phyloP scores from a whole-genome alignment of 2,113 vertebrate genomes.

The Cromileptes altivelis region DNA sequence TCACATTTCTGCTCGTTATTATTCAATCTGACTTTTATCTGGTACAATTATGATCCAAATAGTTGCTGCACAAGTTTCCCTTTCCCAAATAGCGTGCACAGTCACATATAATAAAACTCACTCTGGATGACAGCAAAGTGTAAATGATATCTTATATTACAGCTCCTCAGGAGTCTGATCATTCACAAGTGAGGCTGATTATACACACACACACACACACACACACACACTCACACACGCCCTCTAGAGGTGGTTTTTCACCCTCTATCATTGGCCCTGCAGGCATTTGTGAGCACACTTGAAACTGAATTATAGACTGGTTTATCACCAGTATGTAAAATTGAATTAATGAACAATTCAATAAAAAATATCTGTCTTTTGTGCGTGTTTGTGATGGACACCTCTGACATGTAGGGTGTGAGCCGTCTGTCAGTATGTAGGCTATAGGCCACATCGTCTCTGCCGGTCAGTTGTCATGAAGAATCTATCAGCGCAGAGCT shows the following conservation, averaged over 20 bases:
- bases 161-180: not conserved
- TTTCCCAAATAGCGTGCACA: too few species aligned
- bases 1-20: not conserved
- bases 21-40: not conserved
- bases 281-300: not conserved
- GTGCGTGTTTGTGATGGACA: not conserved
- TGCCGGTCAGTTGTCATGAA: constrained; percentile 70
- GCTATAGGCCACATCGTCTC: constrained; percentile 46
- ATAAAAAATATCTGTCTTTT: not conserved
- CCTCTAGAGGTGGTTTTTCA: constrained; percentile 10
- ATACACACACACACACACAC: not conserved
- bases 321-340: not conserved
- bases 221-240: not conserved
- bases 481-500: constrained; percentile 75
- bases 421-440: constrained; percentile 31
- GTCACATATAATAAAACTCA: not conserved
- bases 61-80: not conserved
- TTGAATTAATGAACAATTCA: not conserved
- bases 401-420: not conserved
- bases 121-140: not conserved
- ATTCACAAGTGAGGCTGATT: not conserved
- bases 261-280: not conserved
- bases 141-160: not conserved
- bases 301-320: not conserved
- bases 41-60: not conserved